A percentile compares a stretch with the other conserved stretches of the same genome.
Evolutionary conservation across 2,797 vertebrate species (phyloP).

Genomic region (Dermochelys coriacea): DNA sequence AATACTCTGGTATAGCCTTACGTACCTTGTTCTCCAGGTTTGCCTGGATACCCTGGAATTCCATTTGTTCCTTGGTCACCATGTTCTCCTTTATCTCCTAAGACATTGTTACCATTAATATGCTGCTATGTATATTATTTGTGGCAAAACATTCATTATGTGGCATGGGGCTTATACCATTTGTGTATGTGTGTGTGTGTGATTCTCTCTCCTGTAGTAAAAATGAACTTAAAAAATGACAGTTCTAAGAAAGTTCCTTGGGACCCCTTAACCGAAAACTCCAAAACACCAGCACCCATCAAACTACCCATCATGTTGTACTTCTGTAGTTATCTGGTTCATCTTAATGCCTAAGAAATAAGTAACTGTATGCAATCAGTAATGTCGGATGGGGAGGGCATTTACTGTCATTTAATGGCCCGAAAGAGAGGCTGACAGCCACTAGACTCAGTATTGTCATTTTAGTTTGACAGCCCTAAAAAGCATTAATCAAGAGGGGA

Average conservation of each 20-base stretch:
- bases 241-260: background rate
- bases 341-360: rapidly evolving
- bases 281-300: background rate
- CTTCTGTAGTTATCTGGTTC: background rate
- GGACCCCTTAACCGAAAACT: background rate
- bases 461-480: background rate
- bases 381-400: background rate
- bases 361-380: background rate
- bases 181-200: background rate
- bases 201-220: background rate
- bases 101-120: slow-evolving; percentile 40
- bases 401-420: background rate
- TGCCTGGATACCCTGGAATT: slow-evolving; percentile 87
- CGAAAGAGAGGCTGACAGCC: background rate
- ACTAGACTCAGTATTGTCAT: background rate
- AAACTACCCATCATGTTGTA: rapidly evolving
- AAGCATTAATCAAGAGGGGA: background rate
- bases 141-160: background rate
- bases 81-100: slow-evolving; percentile 92
- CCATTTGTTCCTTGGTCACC: slow-evolving; percentile 87
- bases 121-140: background rate
- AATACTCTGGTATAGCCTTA: background rate
- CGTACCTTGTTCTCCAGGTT: slow-evolving; percentile 91
- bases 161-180: background rate
- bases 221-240: background rate